Evolutionary conservation across 2,888 invertebrate species (phyloP).

Genomic region (Prenolepis imparis): DNA sequence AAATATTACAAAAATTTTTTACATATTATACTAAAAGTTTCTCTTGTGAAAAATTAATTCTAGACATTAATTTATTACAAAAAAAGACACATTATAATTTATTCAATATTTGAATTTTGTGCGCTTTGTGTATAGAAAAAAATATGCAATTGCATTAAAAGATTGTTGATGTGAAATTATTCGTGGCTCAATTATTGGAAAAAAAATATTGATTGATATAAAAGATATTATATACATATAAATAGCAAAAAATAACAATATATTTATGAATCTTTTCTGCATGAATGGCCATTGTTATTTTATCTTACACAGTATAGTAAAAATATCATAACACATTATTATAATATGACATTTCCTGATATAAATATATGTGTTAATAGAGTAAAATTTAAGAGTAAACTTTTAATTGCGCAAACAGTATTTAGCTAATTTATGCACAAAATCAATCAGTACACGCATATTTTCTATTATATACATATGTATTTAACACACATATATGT

Average conservation of each 20-base stretch:
- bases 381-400: not conserved
- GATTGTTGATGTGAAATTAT: conserved; percentile 19
- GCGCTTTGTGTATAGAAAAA: conserved; percentile 7
- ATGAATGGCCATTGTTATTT: conserved; percentile 60
- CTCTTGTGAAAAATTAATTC: conserved; percentile 33
- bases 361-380: conserved; percentile 34
- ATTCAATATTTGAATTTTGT: not conserved
- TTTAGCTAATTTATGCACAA: not conserved
- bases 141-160: conserved; percentile 53
- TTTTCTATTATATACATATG: not conserved
- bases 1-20: conserved; percentile 42
- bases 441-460: conserved; percentile 9
- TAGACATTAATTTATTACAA: conserved; percentile 26
- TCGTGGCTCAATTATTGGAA: conserved; percentile 60
- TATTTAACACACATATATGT: not conserved
- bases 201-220: not conserved
- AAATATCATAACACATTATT: conserved; percentile 37
- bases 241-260: conserved; percentile 40
- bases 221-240: not conserved
- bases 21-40: conserved; percentile 18
- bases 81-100: not conserved
- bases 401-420: not conserved
- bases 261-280: conserved; percentile 57
- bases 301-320: conserved; percentile 46
- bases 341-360: conserved; percentile 44